phyloP scores from a whole-genome alignment of 2,113 vertebrate genomes.

The Bubo bubo region DNA sequence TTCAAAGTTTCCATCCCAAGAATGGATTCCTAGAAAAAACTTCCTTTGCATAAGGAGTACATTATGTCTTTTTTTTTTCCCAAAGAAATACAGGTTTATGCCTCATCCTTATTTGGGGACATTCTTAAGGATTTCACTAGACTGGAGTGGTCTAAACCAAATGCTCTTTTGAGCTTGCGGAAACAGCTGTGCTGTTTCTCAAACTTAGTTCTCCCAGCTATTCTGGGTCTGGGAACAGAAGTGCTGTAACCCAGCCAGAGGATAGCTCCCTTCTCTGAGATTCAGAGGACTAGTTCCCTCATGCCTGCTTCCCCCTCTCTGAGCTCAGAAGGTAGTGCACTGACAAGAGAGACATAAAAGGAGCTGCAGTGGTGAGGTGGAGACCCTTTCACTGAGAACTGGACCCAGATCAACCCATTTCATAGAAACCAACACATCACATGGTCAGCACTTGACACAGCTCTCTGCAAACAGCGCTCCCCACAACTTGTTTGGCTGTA shows the following conservation, averaged over 20 bases:
- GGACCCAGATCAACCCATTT: neutral
- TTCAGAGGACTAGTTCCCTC: neutral
- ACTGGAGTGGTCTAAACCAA: neutral
- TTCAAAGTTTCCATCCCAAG: neutral
- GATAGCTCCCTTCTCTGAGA: neutral
- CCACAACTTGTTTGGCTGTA: neutral
- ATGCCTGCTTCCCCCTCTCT: neutral
- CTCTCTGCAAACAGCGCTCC: neutral
- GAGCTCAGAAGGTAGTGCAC: neutral
- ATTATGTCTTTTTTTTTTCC: neutral
- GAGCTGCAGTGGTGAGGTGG: neutral
- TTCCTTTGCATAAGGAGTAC: neutral
- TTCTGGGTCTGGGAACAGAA: neutral
- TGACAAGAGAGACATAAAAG: neutral
- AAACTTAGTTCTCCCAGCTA: neutral
- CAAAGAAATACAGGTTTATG: neutral
- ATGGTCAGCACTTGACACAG: neutral
- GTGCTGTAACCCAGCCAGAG: neutral
- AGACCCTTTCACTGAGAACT: neutral
- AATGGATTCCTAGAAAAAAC: neutral
- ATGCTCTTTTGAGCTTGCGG: neutral
- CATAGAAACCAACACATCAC: neutral
- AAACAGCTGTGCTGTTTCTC: neutral
- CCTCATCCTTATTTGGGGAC: neutral
- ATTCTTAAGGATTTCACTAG: neutral